Evolutionary conservation across 92 coral and sea anemone genomes (phyloP).

Genomic region (Nematostella vectensis): DNA sequence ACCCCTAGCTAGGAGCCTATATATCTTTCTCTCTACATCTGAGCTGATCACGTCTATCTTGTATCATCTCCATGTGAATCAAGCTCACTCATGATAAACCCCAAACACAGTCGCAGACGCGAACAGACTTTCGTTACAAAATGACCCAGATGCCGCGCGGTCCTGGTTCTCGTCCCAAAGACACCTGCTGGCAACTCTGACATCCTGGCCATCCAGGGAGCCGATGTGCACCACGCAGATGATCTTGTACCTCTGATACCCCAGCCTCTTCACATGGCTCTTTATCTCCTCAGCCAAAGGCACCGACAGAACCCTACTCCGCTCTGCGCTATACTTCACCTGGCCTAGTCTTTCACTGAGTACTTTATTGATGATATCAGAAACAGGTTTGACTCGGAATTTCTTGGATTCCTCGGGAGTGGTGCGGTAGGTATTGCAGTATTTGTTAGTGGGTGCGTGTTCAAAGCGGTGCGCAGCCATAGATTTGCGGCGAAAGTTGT

Average conservation of each 20-base stretch:
- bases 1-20: too few relatives aligned
- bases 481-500: constrained; percentile 33
- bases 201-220: constrained; percentile 62
- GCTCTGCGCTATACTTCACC: constrained; percentile 47
- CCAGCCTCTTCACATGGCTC: constrained; percentile 63
- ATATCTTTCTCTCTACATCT: too few relatives aligned
- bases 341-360: constrained; percentile 55
- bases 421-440: constrained; percentile 70
- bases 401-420: constrained; percentile 52
- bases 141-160: constrained; percentile 72
- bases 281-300: constrained; percentile 78
- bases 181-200: constrained; percentile 83
- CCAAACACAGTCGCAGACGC: constrained; percentile 88
- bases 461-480: constrained; percentile 22
- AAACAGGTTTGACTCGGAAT: constrained; percentile 59
- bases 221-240: constrained; percentile 87
- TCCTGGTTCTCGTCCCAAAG: constrained; percentile 79
- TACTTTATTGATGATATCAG: constrained; percentile 49
- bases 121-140: constrained; percentile 54
- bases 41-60: too few relatives aligned
- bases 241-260: constrained; percentile 80
- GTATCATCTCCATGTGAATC: too few relatives aligned
- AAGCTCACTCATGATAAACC: constrained; percentile 79
- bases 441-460: constrained; percentile 20
- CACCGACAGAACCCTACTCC: constrained; percentile 47